phyloP scores from a whole-genome alignment of 2,888 invertebrate species.

The Candidula unifasciata region DNA sequence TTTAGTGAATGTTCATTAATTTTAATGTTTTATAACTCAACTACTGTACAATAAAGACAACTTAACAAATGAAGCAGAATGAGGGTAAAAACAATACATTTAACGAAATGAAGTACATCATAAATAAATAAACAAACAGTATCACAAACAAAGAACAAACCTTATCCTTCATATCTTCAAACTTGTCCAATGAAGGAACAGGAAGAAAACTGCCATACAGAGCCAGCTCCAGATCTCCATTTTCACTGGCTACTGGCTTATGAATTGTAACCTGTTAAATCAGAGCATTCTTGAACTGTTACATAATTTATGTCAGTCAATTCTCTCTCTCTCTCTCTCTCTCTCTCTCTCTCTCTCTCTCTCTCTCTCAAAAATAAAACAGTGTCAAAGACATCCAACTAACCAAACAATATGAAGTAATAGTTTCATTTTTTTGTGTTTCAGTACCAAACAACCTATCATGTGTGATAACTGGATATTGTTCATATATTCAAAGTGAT shows the following conservation, averaged over 20 bases:
- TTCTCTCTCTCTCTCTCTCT: no score
- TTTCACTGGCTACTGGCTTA: constrained; percentile 67
- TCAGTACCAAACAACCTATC: no score
- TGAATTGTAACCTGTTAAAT: constrained; percentile 71
- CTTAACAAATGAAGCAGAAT: background rate
- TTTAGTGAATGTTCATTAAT: no score
- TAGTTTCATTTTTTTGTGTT: no score
- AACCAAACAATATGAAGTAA: no score
- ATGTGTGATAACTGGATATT: no score
- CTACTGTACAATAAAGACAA: no score
- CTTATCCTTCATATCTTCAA: background rate
- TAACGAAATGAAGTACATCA: background rate
- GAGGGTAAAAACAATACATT: background rate
- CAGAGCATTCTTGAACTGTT: background rate
- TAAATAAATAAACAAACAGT: background rate
- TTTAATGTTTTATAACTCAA: no score
- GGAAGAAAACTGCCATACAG: constrained; percentile 76
- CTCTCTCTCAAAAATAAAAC: no score
- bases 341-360: no score
- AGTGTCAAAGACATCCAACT: no score
- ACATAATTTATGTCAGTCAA: background rate
- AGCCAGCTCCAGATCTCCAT: constrained; percentile 73
- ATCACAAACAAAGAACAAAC: background rate
- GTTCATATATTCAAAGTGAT: no score
- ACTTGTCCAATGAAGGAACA: constrained; percentile 57